A percentile compares a stretch with the other conserved stretches of the same genome.
Conservation (phyloP, 2,888 invertebrate species). For the Odontomyia ornata region DNA sequence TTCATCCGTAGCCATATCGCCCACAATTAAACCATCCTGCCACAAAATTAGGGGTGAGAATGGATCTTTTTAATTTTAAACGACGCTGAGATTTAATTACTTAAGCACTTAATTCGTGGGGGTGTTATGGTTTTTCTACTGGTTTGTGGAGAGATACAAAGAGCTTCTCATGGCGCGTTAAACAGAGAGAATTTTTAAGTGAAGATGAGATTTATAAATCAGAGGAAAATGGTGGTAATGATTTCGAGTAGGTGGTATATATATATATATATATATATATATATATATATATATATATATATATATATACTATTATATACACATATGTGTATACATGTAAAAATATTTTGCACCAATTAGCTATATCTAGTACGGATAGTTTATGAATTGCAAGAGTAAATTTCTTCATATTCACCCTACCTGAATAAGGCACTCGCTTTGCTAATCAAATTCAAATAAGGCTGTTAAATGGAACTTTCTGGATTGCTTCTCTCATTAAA, state of each 20-base stretch:
- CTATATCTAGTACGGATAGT: too few species aligned
- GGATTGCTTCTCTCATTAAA: neutral
- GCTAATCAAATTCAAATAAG: conserved; percentile 9
- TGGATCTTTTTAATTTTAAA: conserved; percentile 38
- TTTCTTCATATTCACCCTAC: too few species aligned
- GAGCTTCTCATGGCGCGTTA: neutral
- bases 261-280: too few species aligned
- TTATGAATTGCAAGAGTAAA: too few species aligned
- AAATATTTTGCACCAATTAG: too few species aligned
- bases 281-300: too few species aligned
- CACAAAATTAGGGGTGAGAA: conserved; percentile 24
- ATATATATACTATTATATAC: too few species aligned
- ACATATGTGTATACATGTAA: too few species aligned
- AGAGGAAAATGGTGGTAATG: too few species aligned
- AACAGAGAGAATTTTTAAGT: neutral
- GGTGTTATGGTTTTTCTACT: neutral
- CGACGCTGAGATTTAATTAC: conserved; percentile 39
- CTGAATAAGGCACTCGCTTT: too few species aligned
- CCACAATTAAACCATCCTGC: conserved; percentile 33
- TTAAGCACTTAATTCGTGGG: conserved; percentile 34
- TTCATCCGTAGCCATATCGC: neutral
- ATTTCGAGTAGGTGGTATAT: too few species aligned
- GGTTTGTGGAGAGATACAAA: neutral
- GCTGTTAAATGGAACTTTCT: neutral
- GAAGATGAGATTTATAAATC: too few species aligned